Conservation (phyloP, 1,140 invertebrate genomes). For the Euglossa dilemma region DNA sequence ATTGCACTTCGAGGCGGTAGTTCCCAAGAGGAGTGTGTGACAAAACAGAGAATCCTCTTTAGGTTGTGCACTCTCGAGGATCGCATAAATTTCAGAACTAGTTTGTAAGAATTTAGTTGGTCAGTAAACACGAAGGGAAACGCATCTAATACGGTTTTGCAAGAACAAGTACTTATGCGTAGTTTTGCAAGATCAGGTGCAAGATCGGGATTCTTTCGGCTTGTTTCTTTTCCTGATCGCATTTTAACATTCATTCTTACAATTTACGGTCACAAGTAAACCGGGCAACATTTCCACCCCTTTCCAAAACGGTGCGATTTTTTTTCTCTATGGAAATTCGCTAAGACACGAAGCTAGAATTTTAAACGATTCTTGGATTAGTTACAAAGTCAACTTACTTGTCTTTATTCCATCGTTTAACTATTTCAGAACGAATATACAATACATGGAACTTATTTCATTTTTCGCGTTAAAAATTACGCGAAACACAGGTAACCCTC, state of each 20-base stretch:
- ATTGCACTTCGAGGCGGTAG: conserved; percentile 15
- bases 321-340: not conserved
- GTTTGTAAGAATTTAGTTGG: conserved; percentile 23
- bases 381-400: not conserved
- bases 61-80: conserved; percentile 16
- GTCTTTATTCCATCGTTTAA: not conserved
- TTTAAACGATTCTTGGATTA: not conserved
- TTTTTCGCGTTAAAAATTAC: no score
- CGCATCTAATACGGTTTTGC: conserved; percentile 18
- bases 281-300: no score
- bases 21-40: conserved; percentile 8
- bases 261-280: not conserved
- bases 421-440: no score
- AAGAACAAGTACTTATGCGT: not conserved
- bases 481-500: no score
- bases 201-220: not conserved
- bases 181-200: conserved; percentile 11
- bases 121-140: not conserved
- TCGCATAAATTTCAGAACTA: conserved; percentile 33
- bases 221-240: not conserved
- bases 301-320: not conserved
- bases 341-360: not conserved
- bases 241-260: not conserved
- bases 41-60: conserved; percentile 38
- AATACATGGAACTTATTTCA: no score